A percentile compares a stretch with the other conserved stretches of the same genome.
These are phyloP conservation scores for Sylvietta virens DNA, from an alignment of 2,113 vertebrate genomes.

Conservation along the genomic window DNA sequence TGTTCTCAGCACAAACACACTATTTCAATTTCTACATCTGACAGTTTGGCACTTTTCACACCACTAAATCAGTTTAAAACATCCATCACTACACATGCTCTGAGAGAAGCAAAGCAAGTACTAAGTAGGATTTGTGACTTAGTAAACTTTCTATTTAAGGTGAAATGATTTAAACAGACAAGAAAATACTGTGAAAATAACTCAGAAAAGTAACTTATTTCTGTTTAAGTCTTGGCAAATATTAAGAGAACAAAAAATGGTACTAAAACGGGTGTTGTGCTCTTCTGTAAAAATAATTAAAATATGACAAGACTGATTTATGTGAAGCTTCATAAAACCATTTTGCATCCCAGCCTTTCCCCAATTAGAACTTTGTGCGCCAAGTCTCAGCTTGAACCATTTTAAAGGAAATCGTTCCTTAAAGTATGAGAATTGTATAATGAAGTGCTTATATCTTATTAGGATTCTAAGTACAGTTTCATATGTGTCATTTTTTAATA, in stretches of 20 bases:
- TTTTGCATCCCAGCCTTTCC: not conserved
- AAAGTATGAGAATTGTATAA: not conserved
- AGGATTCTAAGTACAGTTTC: not conserved
- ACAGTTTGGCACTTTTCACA: not conserved
- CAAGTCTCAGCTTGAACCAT: not conserved
- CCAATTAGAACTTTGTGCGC: not conserved
- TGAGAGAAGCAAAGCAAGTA: not conserved
- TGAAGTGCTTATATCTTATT: not conserved
- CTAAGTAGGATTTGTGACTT: not conserved
- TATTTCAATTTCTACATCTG: not conserved
- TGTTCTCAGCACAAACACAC: not conserved
- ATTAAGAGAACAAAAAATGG: not conserved
- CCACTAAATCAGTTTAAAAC: not conserved
- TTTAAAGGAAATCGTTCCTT: not conserved
- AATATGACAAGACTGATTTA: not conserved
- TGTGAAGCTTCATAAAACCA: not conserved
- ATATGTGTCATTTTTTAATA: not conserved
- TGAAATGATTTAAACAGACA: conserved; percentile 12
- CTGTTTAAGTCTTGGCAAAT: not conserved
- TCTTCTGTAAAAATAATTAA: conserved; percentile 1
- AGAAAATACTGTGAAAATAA: conserved; percentile 28
- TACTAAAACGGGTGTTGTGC: not conserved
- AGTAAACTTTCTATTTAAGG: conserved; percentile 39
- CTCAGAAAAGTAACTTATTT: not conserved
- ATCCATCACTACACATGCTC: not conserved